Percentiles rank a stretch among this genome's conserved stretches.
These are phyloP conservation scores for Psophia crepitans DNA, from an alignment of 2,113 vertebrate genomes.

Conservation along the genomic window DNA sequence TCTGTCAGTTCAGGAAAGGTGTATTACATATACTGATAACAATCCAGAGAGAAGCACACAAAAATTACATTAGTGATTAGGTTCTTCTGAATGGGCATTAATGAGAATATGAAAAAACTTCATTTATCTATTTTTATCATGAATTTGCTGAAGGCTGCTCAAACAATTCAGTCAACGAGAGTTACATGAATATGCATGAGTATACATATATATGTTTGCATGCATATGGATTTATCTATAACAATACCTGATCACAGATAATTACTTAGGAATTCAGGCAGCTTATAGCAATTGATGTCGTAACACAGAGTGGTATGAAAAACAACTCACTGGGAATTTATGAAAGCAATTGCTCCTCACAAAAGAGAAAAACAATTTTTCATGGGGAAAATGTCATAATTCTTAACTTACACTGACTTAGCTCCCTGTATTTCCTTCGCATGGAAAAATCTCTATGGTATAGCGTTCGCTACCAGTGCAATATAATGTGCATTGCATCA, in stretches of 20 bases:
- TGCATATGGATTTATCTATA: not conserved
- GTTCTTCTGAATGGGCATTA: not conserved
- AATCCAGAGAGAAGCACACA: not conserved
- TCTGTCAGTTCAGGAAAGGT: not conserved
- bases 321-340: not conserved
- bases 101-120: not conserved
- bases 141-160: not conserved
- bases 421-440: not conserved
- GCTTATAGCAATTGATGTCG: not conserved
- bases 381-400: not conserved
- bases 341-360: not conserved
- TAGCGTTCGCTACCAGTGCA: not conserved
- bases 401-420: not conserved
- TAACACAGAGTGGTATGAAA: not conserved
- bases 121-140: not conserved
- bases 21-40: not conserved
- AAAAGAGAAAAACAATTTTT: not conserved
- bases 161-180: not conserved
- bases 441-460: not conserved
- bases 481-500: not conserved
- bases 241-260: constrained; percentile 27
- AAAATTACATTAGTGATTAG: not conserved
- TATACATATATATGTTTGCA: not conserved
- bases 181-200: not conserved
- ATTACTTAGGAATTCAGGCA: constrained; percentile 14